These are phyloP conservation scores for Limnephilus rhombicus DNA, from an alignment of 2,888 invertebrate species.

Conservation along the genomic window DNA sequence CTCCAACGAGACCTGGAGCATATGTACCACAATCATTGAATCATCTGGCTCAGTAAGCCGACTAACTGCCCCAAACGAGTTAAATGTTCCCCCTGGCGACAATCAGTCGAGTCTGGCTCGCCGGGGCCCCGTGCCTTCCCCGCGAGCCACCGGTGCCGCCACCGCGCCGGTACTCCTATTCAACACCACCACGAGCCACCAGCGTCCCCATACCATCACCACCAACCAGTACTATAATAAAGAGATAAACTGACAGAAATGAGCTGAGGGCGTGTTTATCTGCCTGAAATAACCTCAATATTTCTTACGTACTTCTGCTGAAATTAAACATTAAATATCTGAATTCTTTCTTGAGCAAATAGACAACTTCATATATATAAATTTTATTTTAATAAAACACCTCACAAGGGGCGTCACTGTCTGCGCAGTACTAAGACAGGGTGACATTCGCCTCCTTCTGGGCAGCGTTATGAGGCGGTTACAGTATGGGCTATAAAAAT, in stretches of 20 bases:
- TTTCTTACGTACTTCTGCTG: too few species aligned
- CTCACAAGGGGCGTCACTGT: too few species aligned
- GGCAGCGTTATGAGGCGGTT: too few species aligned
- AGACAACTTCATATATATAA: too few species aligned
- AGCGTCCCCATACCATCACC: not conserved
- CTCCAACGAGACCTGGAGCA: not conserved
- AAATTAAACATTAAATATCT: too few species aligned
- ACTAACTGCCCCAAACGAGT: slow-evolving; percentile 51
- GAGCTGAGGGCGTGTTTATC: not conserved
- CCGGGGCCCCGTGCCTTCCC: not conserved
- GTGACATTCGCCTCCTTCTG: too few species aligned
- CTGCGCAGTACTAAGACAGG: too few species aligned
- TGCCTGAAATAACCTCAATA: too few species aligned
- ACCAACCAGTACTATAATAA: not conserved
- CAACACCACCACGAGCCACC: not conserved
- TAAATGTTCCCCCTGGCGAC: slow-evolving; percentile 44
- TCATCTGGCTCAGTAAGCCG: slow-evolving; percentile 53
- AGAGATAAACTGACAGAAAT: not conserved
- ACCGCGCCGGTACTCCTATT: not conserved
- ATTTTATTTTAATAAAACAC: too few species aligned
- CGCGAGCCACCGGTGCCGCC: too few species aligned
- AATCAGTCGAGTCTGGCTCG: slow-evolving; percentile 13
- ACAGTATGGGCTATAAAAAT: too few species aligned
- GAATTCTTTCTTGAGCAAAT: too few species aligned
- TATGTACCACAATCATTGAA: slow-evolving; percentile 53